These are phyloP conservation scores for Chrysochloris asiatica DNA, from an alignment of 2,113 vertebrate genomes.

Conservation along the genomic window DNA sequence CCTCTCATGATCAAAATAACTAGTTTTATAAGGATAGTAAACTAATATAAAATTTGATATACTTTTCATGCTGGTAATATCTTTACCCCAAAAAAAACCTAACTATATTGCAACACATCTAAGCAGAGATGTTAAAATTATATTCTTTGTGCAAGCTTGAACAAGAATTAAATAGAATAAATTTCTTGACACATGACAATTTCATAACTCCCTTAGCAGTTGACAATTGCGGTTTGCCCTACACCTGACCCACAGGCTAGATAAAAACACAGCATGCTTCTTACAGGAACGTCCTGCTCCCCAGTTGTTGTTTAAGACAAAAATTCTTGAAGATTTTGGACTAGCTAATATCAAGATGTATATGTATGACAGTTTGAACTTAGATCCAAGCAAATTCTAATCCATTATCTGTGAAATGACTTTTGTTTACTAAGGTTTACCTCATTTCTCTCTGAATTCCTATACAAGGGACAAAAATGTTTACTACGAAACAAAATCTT, in stretches of 20 bases:
- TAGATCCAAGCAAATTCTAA: neutral
- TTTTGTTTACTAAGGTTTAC: neutral
- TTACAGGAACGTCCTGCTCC: neutral
- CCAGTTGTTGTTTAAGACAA: neutral
- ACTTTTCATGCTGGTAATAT: neutral
- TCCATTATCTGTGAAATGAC: neutral
- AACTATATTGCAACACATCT: neutral
- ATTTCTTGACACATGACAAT: neutral
- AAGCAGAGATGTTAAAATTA: constrained; percentile 27
- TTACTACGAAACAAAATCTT: neutral
- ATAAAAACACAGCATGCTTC: neutral
- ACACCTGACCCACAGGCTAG: rapidly evolving
- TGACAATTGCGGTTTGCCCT: neutral
- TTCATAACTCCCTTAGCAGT: neutral
- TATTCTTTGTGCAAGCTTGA: constrained; percentile 12
- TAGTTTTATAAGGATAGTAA: neutral
- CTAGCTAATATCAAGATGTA: neutral
- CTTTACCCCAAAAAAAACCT: neutral
- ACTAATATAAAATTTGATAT: neutral
- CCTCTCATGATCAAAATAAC: neutral
- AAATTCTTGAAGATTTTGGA: neutral
- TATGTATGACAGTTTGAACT: constrained; percentile 16
- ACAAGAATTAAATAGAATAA: constrained; percentile 12
- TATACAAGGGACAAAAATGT: neutral
- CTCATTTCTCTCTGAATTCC: neutral